These are phyloP conservation scores for Chloropsis hardwickii DNA, from an alignment of 2,113 vertebrate genomes.

Conservation along the genomic window DNA sequence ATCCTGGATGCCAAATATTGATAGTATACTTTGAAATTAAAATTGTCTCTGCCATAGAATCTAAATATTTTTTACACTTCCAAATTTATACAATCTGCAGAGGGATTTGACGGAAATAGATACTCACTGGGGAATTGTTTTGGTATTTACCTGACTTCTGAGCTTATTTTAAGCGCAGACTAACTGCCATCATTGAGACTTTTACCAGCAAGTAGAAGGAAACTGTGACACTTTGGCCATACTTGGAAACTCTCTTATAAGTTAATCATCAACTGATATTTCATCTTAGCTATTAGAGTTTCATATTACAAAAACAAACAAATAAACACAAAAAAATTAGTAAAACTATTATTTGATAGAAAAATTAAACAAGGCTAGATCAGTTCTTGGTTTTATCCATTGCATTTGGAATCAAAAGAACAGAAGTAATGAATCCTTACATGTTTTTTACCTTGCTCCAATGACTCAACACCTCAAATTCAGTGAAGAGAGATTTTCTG, in stretches of 20 bases:
- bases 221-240: fast-evolving
- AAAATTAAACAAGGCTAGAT: not conserved
- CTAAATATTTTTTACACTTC: not conserved
- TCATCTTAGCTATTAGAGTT: not conserved
- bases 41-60: not conserved
- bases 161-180: not conserved
- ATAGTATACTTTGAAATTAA: not conserved
- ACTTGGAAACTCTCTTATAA: not conserved
- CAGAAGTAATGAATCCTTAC: not conserved
- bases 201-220: not conserved
- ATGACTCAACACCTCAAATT: not conserved
- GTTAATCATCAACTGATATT: not conserved
- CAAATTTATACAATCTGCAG: not conserved
- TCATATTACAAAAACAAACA: not conserved
- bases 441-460: not conserved
- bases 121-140: not conserved
- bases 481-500: not conserved
- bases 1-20: not conserved
- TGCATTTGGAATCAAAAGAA: not conserved
- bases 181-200: not conserved
- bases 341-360: not conserved
- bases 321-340: not conserved
- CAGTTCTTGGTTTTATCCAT: not conserved
- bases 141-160: not conserved
- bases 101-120: not conserved